Percentiles rank a stretch among this genome's conserved stretches.
Evolutionary conservation across 2,113 vertebrate species (phyloP).

Genomic region (Sylvia atricapilla): DNA sequence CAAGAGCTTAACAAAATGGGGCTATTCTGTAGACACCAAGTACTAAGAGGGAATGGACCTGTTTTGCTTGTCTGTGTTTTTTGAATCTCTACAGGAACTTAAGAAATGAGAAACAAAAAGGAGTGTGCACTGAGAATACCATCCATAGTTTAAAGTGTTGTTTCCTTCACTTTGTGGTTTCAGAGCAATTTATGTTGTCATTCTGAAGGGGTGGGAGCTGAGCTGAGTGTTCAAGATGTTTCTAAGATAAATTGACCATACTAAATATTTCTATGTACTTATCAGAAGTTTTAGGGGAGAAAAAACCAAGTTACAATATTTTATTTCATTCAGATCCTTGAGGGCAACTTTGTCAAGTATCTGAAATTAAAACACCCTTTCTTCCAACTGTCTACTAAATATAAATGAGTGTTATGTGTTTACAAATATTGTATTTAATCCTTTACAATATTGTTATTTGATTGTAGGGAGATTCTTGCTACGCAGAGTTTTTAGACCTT

Average conservation of each 20-base stretch:
- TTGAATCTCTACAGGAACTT: neutral
- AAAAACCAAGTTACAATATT: neutral
- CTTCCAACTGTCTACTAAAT: neutral
- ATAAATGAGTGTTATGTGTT: neutral
- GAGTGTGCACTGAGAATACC: neutral
- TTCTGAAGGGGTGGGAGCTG: neutral
- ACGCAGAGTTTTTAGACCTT: neutral
- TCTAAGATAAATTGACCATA: neutral
- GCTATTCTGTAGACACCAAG: neutral
- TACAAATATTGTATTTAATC: neutral
- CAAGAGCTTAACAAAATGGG: neutral
- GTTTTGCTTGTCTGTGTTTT: constrained; percentile 26
- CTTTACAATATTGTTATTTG: neutral
- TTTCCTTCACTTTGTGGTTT: neutral
- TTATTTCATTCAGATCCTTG: neutral
- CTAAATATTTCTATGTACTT: neutral
- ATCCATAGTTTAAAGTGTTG: neutral
- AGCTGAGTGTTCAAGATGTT: neutral
- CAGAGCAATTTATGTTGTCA: neutral
- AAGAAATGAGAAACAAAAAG: neutral
- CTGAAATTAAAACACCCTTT: neutral
- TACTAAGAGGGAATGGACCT: neutral
- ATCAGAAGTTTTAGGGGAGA: neutral
- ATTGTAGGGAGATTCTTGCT: neutral
- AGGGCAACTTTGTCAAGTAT: neutral